Evolutionary conservation across 64 coral and sea anemone genomes (phyloP).

Genomic region (Stichodactyla mertensii): DNA sequence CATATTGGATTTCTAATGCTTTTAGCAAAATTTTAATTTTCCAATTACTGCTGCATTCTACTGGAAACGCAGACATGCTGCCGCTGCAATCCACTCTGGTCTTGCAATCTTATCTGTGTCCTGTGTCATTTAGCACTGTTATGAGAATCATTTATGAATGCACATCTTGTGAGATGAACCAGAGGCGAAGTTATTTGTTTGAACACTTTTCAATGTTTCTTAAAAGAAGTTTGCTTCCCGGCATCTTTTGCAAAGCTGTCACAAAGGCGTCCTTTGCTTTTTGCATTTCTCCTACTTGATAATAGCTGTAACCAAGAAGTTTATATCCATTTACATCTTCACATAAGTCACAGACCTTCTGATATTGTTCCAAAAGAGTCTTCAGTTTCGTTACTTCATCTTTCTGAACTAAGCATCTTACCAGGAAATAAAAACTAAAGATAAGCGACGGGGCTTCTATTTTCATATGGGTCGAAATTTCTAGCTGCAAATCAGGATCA

Average conservation of each 20-base stretch:
- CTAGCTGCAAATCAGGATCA: conserved; percentile 43
- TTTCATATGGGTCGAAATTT: conserved; percentile 28
- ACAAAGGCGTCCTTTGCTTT: conserved; percentile 36
- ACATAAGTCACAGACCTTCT: conserved; percentile 44
- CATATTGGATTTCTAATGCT: too few species aligned
- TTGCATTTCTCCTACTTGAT: conserved; percentile 36
- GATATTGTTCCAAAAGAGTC: conserved; percentile 6
- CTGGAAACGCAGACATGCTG: too few species aligned
- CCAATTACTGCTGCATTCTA: too few species aligned
- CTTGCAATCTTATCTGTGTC: too few species aligned
- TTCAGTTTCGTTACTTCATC: too few species aligned
- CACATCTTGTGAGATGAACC: conserved; percentile 6
- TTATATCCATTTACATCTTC: conserved; percentile 43
- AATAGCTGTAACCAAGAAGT: conserved; percentile 51
- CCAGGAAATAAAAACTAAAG: too few species aligned
- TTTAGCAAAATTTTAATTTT: too few species aligned
- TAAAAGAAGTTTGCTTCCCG: conserved; percentile 41
- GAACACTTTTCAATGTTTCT: conserved; percentile 49
- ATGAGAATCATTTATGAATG: not conserved
- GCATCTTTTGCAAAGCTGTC: conserved; percentile 47
- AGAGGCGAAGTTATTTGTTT: conserved; percentile 17
- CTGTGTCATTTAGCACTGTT: not conserved
- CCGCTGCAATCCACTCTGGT: too few species aligned
- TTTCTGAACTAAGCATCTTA: too few species aligned
- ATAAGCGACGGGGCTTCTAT: too few species aligned